Conservation (phyloP, 2,888 invertebrate species). For the Bombyx huttoni region DNA sequence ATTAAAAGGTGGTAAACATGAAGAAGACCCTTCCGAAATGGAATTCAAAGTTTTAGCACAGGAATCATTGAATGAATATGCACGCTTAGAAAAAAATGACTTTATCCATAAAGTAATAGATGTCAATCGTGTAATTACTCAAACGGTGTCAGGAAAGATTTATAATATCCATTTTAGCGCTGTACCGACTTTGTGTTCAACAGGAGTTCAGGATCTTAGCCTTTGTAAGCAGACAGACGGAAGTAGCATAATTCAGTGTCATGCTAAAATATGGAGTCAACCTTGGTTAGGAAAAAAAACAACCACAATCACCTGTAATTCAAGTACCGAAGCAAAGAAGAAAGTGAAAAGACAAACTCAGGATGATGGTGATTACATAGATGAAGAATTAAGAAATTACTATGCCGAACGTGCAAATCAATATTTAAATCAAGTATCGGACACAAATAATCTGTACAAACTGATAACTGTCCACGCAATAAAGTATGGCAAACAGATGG, state of each 20-base stretch:
- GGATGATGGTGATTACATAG: constrained; percentile 31
- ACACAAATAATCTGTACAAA: constrained; percentile 41
- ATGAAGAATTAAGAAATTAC: constrained; percentile 39
- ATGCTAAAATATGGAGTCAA: constrained; percentile 62
- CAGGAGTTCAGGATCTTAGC: constrained; percentile 10
- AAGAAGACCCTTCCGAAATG: constrained; percentile 12
- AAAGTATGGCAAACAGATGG: constrained; percentile 32
- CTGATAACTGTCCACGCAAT: constrained; percentile 35
- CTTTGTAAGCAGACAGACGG: constrained; percentile 12
- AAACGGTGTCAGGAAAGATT: constrained; percentile 27
- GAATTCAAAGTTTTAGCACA: constrained; percentile 25
- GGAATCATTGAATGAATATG: constrained; percentile 26
- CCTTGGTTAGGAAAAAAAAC: constrained; percentile 60
- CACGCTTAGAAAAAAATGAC: constrained; percentile 11
- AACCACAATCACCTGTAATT: constrained; percentile 35
- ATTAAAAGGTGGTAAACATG: constrained; percentile 4
- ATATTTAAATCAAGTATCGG: constrained; percentile 26
- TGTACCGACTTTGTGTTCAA: constrained; percentile 15
- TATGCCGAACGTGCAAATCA: constrained; percentile 41
- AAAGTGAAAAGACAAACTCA: constrained; percentile 22
- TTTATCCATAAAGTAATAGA: constrained; percentile 20
- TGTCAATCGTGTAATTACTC: constrained; percentile 23
- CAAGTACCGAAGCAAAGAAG: constrained; percentile 8
- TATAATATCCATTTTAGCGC: constrained; percentile 33
- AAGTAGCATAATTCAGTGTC: constrained; percentile 34